phyloP scores from a whole-genome alignment of 2,113 vertebrate genomes.

The Perognathus longimembris region DNA sequence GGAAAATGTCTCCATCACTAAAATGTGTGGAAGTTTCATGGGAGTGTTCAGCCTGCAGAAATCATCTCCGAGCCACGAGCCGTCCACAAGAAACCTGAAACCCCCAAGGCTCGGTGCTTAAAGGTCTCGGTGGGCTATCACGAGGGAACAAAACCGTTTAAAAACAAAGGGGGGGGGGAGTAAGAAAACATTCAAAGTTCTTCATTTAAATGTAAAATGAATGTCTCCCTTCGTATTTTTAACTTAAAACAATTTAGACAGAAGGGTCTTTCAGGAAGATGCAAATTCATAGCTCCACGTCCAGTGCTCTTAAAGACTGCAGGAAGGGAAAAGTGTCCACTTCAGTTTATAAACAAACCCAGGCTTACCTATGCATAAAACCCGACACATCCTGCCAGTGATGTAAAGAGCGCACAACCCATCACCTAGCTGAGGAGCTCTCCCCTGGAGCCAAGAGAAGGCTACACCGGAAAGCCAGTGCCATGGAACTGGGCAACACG shows the following conservation, averaged over 20 bases:
- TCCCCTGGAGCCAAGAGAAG: background rate
- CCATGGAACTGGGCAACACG: too few species aligned
- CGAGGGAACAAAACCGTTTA: background rate
- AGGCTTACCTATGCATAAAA: background rate
- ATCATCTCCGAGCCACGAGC: background rate
- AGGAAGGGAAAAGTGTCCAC: background rate
- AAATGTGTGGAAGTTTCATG: background rate
- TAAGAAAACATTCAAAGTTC: background rate
- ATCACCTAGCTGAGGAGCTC: background rate
- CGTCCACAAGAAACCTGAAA: background rate
- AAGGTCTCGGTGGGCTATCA: background rate
- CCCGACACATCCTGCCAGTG: background rate
- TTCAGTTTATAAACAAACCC: conserved; percentile 23
- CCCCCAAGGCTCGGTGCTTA: background rate
- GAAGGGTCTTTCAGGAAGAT: background rate
- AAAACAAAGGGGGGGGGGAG: background rate
- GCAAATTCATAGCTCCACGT: background rate
- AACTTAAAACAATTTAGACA: conserved; percentile 10
- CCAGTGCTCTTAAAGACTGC: background rate
- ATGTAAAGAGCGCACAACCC: background rate
- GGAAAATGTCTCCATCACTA: background rate
- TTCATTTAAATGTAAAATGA: background rate
- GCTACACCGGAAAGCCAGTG: too few species aligned
- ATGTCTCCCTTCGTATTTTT: conserved; percentile 22
- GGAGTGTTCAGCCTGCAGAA: background rate